phyloP scores from a whole-genome alignment of 2,797 vertebrate species.

The Zalophus californianus region DNA sequence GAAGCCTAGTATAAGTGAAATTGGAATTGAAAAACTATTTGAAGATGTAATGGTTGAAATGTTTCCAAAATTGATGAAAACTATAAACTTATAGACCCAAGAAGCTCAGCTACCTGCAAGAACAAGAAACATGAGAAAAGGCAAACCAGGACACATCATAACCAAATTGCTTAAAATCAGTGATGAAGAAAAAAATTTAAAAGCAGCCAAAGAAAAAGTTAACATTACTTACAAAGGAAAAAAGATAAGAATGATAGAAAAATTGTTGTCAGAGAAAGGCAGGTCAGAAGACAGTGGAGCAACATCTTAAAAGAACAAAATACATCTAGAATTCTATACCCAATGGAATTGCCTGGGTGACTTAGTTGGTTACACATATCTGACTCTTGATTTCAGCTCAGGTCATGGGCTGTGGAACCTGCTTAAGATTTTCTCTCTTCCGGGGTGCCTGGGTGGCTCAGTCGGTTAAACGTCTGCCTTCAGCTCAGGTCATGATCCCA shows the following conservation, averaged over 20 bases:
- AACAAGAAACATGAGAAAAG: background rate
- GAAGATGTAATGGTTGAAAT: background rate
- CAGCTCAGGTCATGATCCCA: too few relatives aligned
- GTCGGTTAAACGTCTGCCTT: too few relatives aligned
- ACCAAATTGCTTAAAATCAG: background rate
- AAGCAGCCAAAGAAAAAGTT: background rate
- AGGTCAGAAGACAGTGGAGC: background rate
- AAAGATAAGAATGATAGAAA: background rate
- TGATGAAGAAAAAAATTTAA: background rate
- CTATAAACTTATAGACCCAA: background rate
- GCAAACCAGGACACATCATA: background rate
- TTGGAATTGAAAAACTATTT: background rate
- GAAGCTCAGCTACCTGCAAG: background rate
- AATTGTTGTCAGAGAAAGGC: background rate
- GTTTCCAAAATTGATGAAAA: background rate
- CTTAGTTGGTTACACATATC: background rate
- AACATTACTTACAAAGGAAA: background rate
- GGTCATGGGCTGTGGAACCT: background rate
- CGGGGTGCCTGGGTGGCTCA: too few relatives aligned
- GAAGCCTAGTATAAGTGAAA: background rate
- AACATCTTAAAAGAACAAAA: background rate
- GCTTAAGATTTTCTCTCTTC: background rate
- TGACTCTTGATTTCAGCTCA: background rate
- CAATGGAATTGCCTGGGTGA: background rate
- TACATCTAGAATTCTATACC: background rate